Percentiles rank a stretch among this genome's conserved stretches.
Conservation (phyloP, 2,888 invertebrate genomes). For the Dorcus hopei region DNA sequence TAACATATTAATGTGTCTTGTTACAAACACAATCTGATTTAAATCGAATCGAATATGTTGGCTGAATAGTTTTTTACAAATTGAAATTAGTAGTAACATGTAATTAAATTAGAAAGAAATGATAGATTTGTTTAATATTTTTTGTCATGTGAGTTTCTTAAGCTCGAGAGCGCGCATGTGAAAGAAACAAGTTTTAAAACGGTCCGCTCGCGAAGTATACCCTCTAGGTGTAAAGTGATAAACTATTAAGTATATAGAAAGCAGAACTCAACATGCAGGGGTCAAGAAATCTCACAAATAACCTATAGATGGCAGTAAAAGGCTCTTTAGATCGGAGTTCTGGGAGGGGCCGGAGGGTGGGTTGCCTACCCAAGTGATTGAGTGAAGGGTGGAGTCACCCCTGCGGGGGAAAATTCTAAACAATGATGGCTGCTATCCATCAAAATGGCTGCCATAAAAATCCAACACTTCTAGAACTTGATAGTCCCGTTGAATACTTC, state of each 20-base stretch:
- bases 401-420: conserved; percentile 48
- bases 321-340: conserved; percentile 34
- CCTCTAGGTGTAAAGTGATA: conserved; percentile 48
- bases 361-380: conserved; percentile 53
- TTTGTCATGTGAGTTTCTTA: no score
- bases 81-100: background rate
- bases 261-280: conserved; percentile 39
- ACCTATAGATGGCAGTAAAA: conserved; percentile 49
- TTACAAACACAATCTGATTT: conserved; percentile 2
- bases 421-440: conserved; percentile 61
- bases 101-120: background rate
- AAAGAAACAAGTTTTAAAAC: no score
- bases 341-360: conserved; percentile 47
- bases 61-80: background rate
- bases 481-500: background rate
- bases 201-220: conserved; percentile 25
- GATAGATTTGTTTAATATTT: background rate
- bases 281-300: conserved; percentile 49
- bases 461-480: conserved; percentile 1
- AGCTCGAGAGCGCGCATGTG: no score
- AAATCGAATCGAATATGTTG: background rate
- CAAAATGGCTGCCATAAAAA: conserved; percentile 53
- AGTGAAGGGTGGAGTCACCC: conserved; percentile 58
- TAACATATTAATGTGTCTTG: conserved; percentile 12
- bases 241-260: conserved; percentile 43